Evolutionary conservation across 2,797 vertebrate genomes (phyloP).

Genomic region (Mus caroli): DNA sequence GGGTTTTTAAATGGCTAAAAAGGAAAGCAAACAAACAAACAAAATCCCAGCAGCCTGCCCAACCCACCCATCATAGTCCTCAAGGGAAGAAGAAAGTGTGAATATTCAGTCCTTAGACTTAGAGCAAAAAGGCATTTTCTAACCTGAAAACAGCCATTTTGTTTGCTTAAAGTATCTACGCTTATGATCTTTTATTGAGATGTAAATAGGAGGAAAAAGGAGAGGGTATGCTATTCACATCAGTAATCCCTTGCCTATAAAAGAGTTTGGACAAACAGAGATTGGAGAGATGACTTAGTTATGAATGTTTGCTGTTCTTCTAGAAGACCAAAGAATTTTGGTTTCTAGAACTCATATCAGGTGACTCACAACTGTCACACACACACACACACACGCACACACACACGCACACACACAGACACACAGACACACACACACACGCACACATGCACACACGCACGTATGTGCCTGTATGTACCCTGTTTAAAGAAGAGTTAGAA

Average conservation of each 20-base stretch:
- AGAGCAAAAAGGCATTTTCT: slow-evolving; percentile 27
- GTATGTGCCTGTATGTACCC: too few relatives aligned
- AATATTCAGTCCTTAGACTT: background rate
- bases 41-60: background rate
- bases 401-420: too few relatives aligned
- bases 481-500: background rate
- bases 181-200: background rate
- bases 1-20: slow-evolving; percentile 27
- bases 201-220: background rate
- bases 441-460: background rate
- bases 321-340: background rate
- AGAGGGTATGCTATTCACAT: background rate
- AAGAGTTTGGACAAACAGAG: slow-evolving; percentile 19
- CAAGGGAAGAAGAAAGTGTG: background rate
- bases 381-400: background rate
- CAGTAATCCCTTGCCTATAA: background rate
- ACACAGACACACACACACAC: background rate
- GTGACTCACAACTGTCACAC: background rate
- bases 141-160: background rate
- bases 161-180: background rate
- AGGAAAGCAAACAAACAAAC: background rate
- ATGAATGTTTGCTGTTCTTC: background rate
- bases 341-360: background rate
- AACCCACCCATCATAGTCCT: background rate
- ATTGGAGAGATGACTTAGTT: background rate